Base-by-base conservation (phyloP, 2,888 invertebrate genomes). In the Keiferia lycopersicella region DNA sequence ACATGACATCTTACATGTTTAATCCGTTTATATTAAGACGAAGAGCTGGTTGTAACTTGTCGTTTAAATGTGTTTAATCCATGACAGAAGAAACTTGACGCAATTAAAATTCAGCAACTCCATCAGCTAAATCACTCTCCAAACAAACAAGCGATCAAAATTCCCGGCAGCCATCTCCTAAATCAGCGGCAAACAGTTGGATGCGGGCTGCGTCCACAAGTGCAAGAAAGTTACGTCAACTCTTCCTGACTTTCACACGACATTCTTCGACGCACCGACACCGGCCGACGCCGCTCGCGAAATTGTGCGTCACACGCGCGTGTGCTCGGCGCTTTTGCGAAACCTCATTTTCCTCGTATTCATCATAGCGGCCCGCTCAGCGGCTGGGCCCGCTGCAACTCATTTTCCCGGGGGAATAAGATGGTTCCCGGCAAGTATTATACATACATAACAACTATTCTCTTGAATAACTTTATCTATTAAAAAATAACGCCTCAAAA, bases 211-310 rank as follows among this genome's bases (percentile, higher is more conserved):
- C 61, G 34, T 61, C 34, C 22, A 53, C 61, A 39, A 20, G n/a
- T 22, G 20, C 26, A 50, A 57, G 57, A 57, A 57, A 63, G 63
- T 63, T 59, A 58, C 50, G 59, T 63, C 59, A 59, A 51, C 41
- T 14, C 34, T 48, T 41, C 57, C 34, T 48, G 48, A 59, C 63
- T 63, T 63, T 63, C 63, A 63, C 58, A 59, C 58, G 58, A 16
- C 58, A 59, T 59, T 59, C 58, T 59, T 59, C 14, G 58, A 38
- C 57, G 34, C 34, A 22, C 57, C 57, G 12, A 16, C 34, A 22
- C 57, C 57, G 12, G 58, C 58, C 12, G 39, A 20, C 16, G 26
- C 39, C 18, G 8, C 7, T 59, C 58, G 58, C 39, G 41, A 59
- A 59, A 41, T 45, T 59, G 41, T 59, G 58, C 58, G 58, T 59